Evolutionary conservation across 2,113 vertebrate species (phyloP).

Genomic region (Mandrillus leucophaeus): DNA sequence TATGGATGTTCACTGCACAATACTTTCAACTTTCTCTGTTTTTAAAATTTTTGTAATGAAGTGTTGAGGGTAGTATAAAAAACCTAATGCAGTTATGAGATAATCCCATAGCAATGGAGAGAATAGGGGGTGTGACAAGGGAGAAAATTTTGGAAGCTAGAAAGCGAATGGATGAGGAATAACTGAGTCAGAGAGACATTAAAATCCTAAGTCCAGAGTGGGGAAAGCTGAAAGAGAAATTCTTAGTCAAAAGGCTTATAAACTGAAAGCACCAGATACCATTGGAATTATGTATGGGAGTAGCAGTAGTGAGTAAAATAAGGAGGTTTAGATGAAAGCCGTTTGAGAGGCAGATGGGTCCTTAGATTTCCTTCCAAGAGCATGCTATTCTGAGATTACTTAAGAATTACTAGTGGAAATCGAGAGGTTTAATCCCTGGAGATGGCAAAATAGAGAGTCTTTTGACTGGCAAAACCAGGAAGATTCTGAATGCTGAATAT

Average conservation of each 20-base stretch:
- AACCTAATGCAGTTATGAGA: background rate
- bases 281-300: background rate
- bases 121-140: background rate
- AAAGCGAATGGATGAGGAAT: background rate
- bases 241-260: background rate
- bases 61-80: background rate
- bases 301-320: background rate
- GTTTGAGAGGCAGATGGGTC: background rate
- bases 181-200: background rate
- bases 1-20: background rate
- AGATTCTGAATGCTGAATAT: background rate
- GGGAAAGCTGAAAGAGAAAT: background rate
- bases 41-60: slow-evolving; percentile 4
- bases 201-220: background rate
- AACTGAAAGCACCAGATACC: background rate
- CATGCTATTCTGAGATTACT: background rate
- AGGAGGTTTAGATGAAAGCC: background rate
- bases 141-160: background rate
- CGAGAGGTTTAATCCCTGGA: background rate
- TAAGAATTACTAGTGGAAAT: background rate
- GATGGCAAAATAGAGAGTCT: background rate
- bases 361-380: background rate
- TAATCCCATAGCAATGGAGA: background rate
- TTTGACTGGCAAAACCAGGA: background rate
- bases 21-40: background rate